A percentile compares a stretch with the other conserved stretches of the same genome.
phyloP scores from a whole-genome alignment of 2,888 invertebrate species.

The Anarsia innoxiella region DNA sequence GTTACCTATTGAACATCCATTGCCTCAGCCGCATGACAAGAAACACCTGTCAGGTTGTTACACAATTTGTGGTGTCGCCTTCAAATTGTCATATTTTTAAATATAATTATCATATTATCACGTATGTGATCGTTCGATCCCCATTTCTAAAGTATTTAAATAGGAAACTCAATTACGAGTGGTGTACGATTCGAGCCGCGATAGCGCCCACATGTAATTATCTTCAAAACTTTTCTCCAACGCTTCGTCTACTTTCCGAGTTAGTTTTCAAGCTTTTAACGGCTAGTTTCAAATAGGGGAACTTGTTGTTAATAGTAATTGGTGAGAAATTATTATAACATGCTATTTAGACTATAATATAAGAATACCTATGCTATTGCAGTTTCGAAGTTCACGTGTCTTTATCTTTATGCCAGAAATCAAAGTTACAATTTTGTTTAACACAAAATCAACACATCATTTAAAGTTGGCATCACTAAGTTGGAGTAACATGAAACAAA shows the following conservation, averaged over 20 bases:
- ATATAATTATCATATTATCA: constrained; percentile 25
- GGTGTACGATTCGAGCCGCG: constrained; percentile 40
- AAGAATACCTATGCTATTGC: too few relatives aligned
- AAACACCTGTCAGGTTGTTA: constrained; percentile 19
- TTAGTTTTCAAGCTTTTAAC: constrained; percentile 48
- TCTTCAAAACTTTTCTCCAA: constrained; percentile 35
- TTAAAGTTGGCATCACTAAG: too few relatives aligned
- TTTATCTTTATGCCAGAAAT: too few relatives aligned
- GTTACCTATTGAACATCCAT: constrained; percentile 44
- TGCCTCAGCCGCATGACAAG: constrained; percentile 16
- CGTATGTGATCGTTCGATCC: constrained; percentile 21
- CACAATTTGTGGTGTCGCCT: not conserved
- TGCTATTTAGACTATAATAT: too few relatives aligned
- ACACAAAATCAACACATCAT: too few relatives aligned
- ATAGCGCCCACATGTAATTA: constrained; percentile 60
- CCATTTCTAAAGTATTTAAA: constrained; percentile 49
- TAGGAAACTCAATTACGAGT: constrained; percentile 53
- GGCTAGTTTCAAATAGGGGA: constrained; percentile 37
- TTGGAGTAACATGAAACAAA: too few relatives aligned
- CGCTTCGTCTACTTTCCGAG: constrained; percentile 24
- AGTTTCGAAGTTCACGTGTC: too few relatives aligned
- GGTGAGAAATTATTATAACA: constrained; percentile 27
- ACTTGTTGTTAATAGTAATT: constrained; percentile 24
- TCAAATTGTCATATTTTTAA: constrained; percentile 6
- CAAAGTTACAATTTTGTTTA: too few relatives aligned